Evolutionary conservation across 2,797 vertebrate species (phyloP).

Genomic region (Chiloscyllium punctatum): DNA sequence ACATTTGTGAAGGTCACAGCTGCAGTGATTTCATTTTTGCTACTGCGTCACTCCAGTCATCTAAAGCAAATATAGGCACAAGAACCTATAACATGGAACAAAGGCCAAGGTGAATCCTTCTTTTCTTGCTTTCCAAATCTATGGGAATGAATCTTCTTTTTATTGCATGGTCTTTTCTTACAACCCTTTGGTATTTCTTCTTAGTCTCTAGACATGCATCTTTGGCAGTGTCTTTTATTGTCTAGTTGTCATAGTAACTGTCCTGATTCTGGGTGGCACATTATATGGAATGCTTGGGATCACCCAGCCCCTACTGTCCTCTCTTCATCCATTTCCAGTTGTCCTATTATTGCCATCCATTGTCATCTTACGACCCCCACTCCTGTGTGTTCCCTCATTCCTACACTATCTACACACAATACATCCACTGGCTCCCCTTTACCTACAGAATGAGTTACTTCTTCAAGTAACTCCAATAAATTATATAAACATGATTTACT

Average conservation of each 20-base stretch:
- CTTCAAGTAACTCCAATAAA: too few relatives aligned
- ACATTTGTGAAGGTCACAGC: conserved; percentile 15
- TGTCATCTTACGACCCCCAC: too few relatives aligned
- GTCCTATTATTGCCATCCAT: too few relatives aligned
- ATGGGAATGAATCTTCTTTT: background rate
- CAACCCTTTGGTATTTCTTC: background rate
- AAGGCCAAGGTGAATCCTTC: background rate
- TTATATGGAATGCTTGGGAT: background rate
- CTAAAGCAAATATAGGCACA: background rate
- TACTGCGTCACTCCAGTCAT: background rate
- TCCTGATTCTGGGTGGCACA: background rate
- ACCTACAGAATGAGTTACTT: too few relatives aligned
- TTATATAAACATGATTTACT: too few relatives aligned
- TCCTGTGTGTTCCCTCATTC: too few relatives aligned
- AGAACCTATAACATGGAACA: background rate
- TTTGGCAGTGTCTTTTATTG: background rate
- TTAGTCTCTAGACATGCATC: background rate
- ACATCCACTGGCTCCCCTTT: too few relatives aligned
- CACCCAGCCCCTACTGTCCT: background rate
- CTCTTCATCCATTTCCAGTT: background rate
- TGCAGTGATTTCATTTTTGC: background rate
- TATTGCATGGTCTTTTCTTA: background rate
- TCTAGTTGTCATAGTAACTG: background rate
- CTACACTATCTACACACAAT: too few relatives aligned
- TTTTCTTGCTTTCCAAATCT: background rate